Evolutionary conservation across 2,888 invertebrate genomes (phyloP).

Genomic region (Tipula vernalis): DNA sequence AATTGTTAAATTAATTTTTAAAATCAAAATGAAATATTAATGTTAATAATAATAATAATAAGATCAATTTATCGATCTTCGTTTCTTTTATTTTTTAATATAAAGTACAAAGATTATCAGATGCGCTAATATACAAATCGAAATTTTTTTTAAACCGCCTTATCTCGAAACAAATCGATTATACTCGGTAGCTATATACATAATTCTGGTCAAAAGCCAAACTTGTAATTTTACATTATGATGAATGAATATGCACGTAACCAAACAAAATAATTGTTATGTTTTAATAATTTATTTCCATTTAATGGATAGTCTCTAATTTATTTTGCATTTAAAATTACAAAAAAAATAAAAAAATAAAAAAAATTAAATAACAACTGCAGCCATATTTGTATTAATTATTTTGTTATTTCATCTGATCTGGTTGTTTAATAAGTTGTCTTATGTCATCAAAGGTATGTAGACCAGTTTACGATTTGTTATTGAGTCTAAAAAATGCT

Average conservation of each 20-base stretch:
- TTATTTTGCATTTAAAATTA: neutral
- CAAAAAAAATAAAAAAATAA: conserved; percentile 6
- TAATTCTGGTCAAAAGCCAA: neutral
- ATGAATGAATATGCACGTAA: neutral
- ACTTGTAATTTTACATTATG: neutral
- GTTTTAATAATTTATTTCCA: neutral
- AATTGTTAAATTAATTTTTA: conserved; percentile 1
- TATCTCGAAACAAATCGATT: neutral
- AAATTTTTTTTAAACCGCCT: neutral
- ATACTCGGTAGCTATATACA: neutral
- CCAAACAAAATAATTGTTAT: neutral
- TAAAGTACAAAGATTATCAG: neutral
- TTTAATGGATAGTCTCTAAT: neutral
- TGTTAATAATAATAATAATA: neutral
- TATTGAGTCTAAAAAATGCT: too few relatives aligned
- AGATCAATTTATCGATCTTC: conserved; percentile 4
- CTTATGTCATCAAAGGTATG: too few relatives aligned
- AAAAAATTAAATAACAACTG: neutral
- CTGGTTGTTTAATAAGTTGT: too few relatives aligned
- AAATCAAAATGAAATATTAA: neutral
- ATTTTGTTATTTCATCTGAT: too few relatives aligned
- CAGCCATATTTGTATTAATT: too few relatives aligned
- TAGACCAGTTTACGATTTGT: too few relatives aligned
- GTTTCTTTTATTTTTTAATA: neutral
- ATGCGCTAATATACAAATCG: neutral